Base-by-base conservation (phyloP, 2,797 vertebrate species). In the Melanotaenia trifasciata region DNA sequence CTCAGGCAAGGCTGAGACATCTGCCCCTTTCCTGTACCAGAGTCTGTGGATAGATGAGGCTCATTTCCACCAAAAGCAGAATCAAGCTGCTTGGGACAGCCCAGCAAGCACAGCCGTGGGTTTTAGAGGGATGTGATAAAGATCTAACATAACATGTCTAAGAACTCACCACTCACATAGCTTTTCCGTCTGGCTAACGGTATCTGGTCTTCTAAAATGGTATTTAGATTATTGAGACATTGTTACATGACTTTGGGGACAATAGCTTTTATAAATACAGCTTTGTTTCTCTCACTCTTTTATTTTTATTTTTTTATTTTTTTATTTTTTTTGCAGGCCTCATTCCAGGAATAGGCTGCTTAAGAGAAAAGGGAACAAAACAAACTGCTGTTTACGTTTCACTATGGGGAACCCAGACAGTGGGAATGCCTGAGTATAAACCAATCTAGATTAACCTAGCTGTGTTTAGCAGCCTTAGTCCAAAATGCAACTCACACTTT, bases 1-100 rank as follows among this genome's bases (percentile, higher is more conserved):
- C 90, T 6, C 51, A 71, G 82, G 91, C 90, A 74, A 26, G 78
- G 53, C 82, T 78, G 72, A 83, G 89, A 92, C 92, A 93, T 92
- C 92, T 93, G 91, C 84, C 86, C 81, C 72, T 83, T 91, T 89
- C 88, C 84, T 87, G 82, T 87, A 79, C 43, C 70, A 81, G 69
- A 72, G 63, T 76, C 64, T 74, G 70, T 43, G 58, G 70, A 76
- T 75, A 82, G 77, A 84, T 35, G 22, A 14, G 72, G 64, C 72
- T 84, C 28, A 12, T 80, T 88, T 57, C 63, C 66, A 72, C 74
- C n/a, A 12, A 72, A 54, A 33, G 82, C 66, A 54, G 78, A 79
- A 56, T 64, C 56, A 38, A 67, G 64, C 66, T 66, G 72, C 76
- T 80, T 67, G 58, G 59, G 70, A 79, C 67, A 65, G 78, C 69